Percentiles rank a stretch among this genome's conserved stretches.
These are phyloP conservation scores for Trachemys scripta DNA, from an alignment of 2,113 vertebrate species.

Conservation along the genomic window DNA sequence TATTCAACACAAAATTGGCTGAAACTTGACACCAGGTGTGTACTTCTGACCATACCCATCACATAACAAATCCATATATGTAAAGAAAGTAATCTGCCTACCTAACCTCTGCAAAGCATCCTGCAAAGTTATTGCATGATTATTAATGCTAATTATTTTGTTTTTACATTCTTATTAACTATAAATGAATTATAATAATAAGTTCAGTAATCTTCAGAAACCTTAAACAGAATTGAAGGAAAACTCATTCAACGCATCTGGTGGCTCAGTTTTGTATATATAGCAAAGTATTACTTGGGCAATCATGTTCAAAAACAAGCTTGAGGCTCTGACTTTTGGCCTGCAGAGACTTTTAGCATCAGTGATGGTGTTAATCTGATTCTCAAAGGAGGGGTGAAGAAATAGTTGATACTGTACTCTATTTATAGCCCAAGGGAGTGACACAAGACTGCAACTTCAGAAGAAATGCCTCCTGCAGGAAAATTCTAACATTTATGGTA, in stretches of 20 bases:
- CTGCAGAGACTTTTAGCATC: neutral
- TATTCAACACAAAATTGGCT: neutral
- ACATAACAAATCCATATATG: neutral
- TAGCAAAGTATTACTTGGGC: neutral
- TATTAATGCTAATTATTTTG: neutral
- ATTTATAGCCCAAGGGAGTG: neutral
- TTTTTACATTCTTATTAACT: neutral
- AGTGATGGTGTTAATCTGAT: neutral
- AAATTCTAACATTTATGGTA: neutral
- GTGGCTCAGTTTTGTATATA: neutral
- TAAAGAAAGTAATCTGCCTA: neutral
- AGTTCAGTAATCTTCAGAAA: neutral
- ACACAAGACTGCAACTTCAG: neutral
- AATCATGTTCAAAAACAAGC: neutral
- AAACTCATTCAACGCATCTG: neutral
- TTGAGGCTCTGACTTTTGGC: fast-evolving
- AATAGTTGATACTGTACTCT: neutral
- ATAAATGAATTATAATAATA: neutral
- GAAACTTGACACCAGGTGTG: neutral
- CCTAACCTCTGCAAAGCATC: neutral
- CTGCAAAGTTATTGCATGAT: neutral
- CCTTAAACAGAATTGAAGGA: neutral
- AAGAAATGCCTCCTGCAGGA: neutral
- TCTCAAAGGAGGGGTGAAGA: neutral
- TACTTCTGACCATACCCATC: fast-evolving